Conservation (phyloP, 64 coral and sea anemone genomes). For the Porites australiensis region DNA sequence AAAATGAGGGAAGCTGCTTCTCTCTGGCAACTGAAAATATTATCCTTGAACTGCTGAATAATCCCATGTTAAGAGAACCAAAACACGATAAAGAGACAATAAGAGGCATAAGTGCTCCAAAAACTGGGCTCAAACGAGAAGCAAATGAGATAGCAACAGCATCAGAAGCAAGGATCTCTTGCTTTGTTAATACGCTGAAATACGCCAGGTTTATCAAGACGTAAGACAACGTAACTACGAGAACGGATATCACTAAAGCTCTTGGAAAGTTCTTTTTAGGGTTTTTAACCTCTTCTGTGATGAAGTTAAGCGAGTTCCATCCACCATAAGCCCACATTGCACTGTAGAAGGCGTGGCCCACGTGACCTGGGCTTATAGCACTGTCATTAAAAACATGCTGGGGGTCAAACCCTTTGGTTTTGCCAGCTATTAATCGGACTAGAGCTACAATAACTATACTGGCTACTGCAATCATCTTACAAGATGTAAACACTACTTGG, state of each 20-base stretch:
- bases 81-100: constrained; percentile 71
- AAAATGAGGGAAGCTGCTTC: constrained; percentile 62
- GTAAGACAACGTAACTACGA: constrained; percentile 77
- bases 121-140: constrained; percentile 53
- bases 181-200: constrained; percentile 63
- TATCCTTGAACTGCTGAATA: constrained; percentile 56
- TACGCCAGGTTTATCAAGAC: constrained; percentile 76
- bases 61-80: constrained; percentile 54
- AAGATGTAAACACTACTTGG: constrained; percentile 67
- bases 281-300: constrained; percentile 81
- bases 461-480: constrained; percentile 63
- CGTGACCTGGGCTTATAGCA: constrained; percentile 21
- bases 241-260: constrained; percentile 63
- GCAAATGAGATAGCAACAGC: constrained; percentile 73
- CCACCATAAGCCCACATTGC: constrained; percentile 84
- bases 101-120: constrained; percentile 71
- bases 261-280: constrained; percentile 70
- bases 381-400: constrained; percentile 47
- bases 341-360: constrained; percentile 82
- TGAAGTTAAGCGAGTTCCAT: constrained; percentile 67
- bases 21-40: constrained; percentile 73
- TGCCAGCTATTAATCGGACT: constrained; percentile 26
- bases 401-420: constrained; percentile 21
- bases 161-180: constrained; percentile 69
- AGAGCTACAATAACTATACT: constrained; percentile 68